These are phyloP conservation scores for Stenurella melanura DNA, from an alignment of 2,888 invertebrate genomes.

Conservation along the genomic window DNA sequence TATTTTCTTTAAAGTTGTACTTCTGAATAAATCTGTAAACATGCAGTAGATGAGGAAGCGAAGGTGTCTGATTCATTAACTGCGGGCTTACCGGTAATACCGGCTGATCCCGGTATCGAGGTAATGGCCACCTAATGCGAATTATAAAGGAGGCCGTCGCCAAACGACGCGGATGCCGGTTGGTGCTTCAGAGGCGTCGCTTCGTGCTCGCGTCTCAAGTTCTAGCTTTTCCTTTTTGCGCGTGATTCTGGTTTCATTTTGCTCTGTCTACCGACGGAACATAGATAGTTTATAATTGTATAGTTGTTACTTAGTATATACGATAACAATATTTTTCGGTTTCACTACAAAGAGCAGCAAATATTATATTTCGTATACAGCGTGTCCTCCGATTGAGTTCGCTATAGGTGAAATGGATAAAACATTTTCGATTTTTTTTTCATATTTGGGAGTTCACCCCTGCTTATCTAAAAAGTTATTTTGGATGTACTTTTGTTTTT, in stretches of 20 bases:
- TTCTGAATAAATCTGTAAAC: slow-evolving; percentile 44
- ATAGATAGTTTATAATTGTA: not conserved
- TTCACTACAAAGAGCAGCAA: too few species aligned
- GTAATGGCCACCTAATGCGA: slow-evolving; percentile 71
- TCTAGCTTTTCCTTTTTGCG: slow-evolving; percentile 22
- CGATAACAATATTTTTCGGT: too few species aligned
- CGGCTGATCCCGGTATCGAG: slow-evolving; percentile 70
- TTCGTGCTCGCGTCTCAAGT: slow-evolving; percentile 18
- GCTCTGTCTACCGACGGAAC: slow-evolving; percentile 33
- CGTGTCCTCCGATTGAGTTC: too few species aligned
- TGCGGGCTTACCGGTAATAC: slow-evolving; percentile 69
- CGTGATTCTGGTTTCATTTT: not conserved
- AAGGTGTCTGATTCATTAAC: slow-evolving; percentile 70
- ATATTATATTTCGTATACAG: too few species aligned
- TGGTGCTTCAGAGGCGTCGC: slow-evolving; percentile 35
- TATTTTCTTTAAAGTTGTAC: slow-evolving; percentile 23
- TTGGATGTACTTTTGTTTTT: too few species aligned
- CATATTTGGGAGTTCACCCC: too few species aligned
- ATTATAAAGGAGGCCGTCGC: slow-evolving; percentile 66
- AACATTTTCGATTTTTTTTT: too few species aligned
- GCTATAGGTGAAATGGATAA: too few species aligned
- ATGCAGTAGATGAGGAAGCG: slow-evolving; percentile 47
- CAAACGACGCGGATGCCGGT: slow-evolving; percentile 46
- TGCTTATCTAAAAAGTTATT: too few species aligned
- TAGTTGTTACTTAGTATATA: not conserved